Percentiles rank a stretch among this genome's conserved stretches.
phyloP scores from a whole-genome alignment of 2,113 vertebrate genomes.

The Triplophysa siluroides region DNA sequence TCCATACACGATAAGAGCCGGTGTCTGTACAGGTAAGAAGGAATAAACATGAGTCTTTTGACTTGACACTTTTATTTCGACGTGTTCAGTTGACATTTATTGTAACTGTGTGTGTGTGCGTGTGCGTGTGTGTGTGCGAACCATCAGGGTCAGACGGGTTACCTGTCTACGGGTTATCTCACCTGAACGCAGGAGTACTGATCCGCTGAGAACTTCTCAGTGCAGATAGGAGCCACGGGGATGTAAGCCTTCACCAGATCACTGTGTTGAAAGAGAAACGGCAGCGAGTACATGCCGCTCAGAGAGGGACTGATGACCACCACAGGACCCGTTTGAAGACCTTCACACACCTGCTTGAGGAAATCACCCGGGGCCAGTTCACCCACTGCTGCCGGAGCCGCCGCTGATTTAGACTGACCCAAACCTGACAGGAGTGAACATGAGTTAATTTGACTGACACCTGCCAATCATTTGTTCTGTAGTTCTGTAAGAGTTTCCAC shows the following conservation, averaged over 20 bases:
- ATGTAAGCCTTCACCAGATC: conserved; percentile 83
- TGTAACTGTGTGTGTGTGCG: background rate
- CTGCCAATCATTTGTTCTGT: no score
- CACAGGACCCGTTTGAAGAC: conserved; percentile 74
- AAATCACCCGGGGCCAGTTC: conserved; percentile 81
- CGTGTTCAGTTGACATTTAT: no score
- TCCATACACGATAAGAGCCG: conserved; percentile 88
- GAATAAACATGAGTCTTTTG: background rate
- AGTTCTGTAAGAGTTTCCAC: no score
- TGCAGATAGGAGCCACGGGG: conserved; percentile 95
- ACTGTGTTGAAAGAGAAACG: conserved; percentile 83
- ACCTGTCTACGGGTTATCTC: no score
- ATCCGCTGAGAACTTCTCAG: conserved; percentile 80
- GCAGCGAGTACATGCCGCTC: conserved; percentile 96
- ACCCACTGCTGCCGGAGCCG: conserved; percentile 76
- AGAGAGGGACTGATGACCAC: conserved; percentile 93
- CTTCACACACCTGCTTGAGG: conserved; percentile 79
- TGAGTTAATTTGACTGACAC: no score
- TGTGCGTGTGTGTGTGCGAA: background rate
- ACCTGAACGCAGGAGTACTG: conserved; percentile 85
- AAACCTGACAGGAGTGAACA: conserved; percentile 72
- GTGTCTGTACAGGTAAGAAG: conserved; percentile 71
- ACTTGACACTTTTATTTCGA: no score
- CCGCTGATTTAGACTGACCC: conserved; percentile 80
- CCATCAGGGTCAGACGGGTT: no score